Conservation (phyloP, 2,113 vertebrate genomes). For the Aramus guarauna region DNA sequence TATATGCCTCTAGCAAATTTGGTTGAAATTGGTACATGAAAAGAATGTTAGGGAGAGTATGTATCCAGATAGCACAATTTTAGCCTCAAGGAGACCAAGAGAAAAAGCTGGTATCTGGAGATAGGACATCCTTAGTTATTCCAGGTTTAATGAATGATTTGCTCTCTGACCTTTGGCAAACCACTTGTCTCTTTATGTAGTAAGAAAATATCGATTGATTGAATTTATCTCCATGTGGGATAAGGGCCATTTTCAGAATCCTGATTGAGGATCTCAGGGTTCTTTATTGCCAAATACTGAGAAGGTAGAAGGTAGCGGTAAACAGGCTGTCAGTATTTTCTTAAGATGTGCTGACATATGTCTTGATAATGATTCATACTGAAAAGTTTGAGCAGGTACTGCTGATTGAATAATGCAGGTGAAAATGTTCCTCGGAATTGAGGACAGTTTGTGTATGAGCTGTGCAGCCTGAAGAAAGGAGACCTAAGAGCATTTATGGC, state of each 20-base stretch:
- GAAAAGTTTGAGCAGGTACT: background rate
- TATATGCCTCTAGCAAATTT: background rate
- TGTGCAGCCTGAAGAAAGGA: background rate
- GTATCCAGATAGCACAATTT: background rate
- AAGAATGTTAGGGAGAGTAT: background rate
- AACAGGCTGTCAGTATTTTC: constrained; percentile 30
- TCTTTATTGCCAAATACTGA: background rate
- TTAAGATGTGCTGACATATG: background rate
- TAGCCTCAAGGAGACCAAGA: background rate
- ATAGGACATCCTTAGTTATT: background rate
- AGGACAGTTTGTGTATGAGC: background rate
- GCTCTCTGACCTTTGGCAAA: constrained; percentile 20
- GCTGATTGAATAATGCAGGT: background rate
- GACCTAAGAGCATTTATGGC: background rate
- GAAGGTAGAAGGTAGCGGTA: background rate
- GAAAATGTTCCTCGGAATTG: background rate
- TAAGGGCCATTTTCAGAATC: background rate
- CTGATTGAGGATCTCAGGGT: background rate
- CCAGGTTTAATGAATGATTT: background rate
- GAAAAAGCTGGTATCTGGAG: background rate
- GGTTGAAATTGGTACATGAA: background rate
- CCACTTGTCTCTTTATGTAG: background rate
- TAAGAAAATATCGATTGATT: background rate
- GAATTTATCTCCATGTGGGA: background rate
- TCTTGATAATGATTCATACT: constrained; percentile 7